Evolutionary conservation across 2,797 vertebrate species (phyloP).

Genomic region (Lepus townsendii): DNA sequence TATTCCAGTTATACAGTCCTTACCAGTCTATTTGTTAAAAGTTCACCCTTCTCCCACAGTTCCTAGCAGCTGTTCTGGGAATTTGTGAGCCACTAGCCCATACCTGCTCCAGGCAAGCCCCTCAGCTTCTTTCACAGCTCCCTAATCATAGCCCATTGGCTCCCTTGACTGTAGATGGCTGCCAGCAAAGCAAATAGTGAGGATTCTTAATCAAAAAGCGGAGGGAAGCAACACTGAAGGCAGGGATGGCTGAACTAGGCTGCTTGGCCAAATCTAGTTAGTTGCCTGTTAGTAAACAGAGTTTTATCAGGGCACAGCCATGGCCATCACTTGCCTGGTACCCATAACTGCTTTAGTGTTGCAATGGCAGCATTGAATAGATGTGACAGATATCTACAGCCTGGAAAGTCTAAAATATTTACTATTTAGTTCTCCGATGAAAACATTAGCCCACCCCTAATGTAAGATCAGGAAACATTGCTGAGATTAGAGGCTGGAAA

Average conservation of each 20-base stretch:
- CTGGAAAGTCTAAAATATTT: conserved; percentile 53
- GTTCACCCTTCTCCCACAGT: background rate
- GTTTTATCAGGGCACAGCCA: background rate
- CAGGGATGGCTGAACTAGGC: background rate
- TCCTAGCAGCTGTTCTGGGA: background rate
- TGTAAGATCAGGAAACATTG: background rate
- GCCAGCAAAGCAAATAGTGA: background rate
- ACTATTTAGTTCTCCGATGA: background rate
- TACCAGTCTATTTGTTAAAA: background rate
- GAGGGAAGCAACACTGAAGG: background rate
- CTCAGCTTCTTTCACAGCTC: background rate
- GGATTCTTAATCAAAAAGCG: background rate
- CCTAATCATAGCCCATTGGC: background rate
- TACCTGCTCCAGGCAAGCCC: background rate
- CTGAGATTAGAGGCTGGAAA: background rate
- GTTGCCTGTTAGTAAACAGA: conserved; percentile 9
- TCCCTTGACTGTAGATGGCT: too few species aligned
- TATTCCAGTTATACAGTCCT: background rate
- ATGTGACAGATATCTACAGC: background rate
- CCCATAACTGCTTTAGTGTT: background rate
- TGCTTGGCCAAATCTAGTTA: background rate
- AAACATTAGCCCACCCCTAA: background rate
- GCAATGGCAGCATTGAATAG: background rate
- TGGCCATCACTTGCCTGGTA: background rate
- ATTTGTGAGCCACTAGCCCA: background rate